Conservation (phyloP, 2,113 vertebrate species). For the Dermatemys mawii region DNA sequence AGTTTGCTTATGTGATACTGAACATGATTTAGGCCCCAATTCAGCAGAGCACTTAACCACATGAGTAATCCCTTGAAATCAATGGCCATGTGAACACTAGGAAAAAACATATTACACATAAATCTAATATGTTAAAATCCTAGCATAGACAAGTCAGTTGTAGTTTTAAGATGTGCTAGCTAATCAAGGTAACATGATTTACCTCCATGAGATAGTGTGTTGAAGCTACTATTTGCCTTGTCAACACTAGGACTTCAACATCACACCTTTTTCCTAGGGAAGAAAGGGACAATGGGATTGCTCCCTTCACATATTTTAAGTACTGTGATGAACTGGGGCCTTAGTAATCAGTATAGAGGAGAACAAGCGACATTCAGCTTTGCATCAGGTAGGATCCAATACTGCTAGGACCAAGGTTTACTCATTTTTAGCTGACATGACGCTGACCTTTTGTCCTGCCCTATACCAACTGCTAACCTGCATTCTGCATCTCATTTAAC, state of each 20-base stretch:
- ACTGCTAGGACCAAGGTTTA: background rate
- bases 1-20: background rate
- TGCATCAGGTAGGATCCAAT: background rate
- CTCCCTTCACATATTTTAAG: background rate
- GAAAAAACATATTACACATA: background rate
- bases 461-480: background rate
- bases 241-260: background rate
- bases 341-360: background rate
- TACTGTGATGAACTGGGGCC: background rate
- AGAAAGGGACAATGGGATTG: background rate
- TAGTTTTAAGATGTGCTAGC: background rate
- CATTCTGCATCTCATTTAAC: background rate
- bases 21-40: background rate
- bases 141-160: background rate
- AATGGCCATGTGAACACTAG: background rate
- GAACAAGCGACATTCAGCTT: background rate
- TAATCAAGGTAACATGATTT: background rate
- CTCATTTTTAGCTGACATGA: background rate
- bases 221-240: background rate
- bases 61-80: background rate
- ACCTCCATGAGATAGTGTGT: background rate
- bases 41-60: background rate
- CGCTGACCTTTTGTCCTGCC: background rate
- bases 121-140: background rate
- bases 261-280: background rate